A percentile compares a stretch with the other conserved stretches of the same genome.
Conservation (phyloP, 2,888 invertebrate species). For the Hartigia nigra region DNA sequence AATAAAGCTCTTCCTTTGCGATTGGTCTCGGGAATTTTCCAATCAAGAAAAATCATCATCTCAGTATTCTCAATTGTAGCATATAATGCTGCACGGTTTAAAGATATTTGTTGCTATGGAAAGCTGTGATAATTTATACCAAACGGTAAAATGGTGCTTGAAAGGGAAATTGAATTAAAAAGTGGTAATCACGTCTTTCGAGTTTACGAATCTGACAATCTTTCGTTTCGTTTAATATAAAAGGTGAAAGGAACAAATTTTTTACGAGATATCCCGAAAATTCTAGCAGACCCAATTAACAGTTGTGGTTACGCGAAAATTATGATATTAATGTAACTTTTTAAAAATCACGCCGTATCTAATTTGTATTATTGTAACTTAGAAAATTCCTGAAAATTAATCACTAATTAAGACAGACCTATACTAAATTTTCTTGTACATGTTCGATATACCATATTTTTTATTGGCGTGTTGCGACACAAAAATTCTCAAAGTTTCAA, state of each 20-base stretch:
- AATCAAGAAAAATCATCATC: not conserved
- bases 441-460: too few species aligned
- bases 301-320: too few species aligned
- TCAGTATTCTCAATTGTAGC: not conserved
- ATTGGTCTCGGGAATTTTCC: not conserved
- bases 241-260: not conserved
- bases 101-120: not conserved
- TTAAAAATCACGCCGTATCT: not conserved
- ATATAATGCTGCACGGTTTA: not conserved
- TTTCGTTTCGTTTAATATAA: not conserved
- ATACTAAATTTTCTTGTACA: not conserved
- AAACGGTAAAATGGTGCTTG: constrained; percentile 6
- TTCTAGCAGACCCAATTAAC: too few species aligned
- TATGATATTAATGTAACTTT: not conserved
- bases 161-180: not conserved
- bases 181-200: not conserved
- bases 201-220: not conserved
- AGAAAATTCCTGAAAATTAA: not conserved
- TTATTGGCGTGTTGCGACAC: not conserved
- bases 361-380: too few species aligned
- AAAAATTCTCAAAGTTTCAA: not conserved
- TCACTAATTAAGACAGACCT: not conserved
- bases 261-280: not conserved
- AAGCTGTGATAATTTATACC: constrained; percentile 12
- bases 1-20: not conserved